Evolutionary conservation across 2,888 invertebrate species (phyloP).

Genomic region (Rhopalosiphum nymphaeae): DNA sequence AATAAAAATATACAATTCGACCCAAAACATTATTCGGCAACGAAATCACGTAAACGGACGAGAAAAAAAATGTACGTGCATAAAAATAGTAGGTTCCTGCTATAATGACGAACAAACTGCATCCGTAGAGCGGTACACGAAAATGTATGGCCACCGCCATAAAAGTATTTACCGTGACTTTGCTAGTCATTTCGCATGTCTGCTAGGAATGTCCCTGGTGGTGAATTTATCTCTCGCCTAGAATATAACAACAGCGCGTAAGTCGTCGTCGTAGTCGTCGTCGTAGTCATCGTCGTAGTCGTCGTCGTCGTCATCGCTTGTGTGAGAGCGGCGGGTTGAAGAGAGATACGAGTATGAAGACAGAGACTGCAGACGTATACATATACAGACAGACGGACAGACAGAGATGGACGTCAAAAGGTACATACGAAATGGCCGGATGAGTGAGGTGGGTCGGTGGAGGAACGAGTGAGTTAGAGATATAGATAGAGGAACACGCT

Average conservation of each 20-base stretch:
- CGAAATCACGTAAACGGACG: slow-evolving; percentile 32
- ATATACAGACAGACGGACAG: background rate
- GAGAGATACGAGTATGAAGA: background rate
- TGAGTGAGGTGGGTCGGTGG: too few species aligned
- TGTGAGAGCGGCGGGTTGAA: too few species aligned
- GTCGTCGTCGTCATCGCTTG: background rate
- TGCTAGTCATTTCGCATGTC: slow-evolving; percentile 48
- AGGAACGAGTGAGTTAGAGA: background rate
- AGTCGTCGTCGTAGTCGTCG: background rate
- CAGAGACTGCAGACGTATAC: too few species aligned
- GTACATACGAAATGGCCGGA: background rate
- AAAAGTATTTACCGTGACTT: slow-evolving; percentile 54
- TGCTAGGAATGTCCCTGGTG: slow-evolving; percentile 40
- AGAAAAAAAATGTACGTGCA: background rate
- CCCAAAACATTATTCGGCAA: background rate
- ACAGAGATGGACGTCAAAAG: background rate
- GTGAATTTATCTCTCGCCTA: slow-evolving; percentile 47
- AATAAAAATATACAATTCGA: background rate
- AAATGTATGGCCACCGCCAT: background rate
- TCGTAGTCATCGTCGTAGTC: background rate
- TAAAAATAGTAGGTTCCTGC: background rate
- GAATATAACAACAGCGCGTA: background rate
- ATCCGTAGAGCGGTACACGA: background rate
- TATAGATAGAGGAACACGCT: slow-evolving; percentile 13
- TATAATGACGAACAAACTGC: background rate